Evolutionary conservation across 1,140 invertebrate species (phyloP), one percentile per base, ranked within the genome.

Genomic region (Augochlora pura): DNA sequence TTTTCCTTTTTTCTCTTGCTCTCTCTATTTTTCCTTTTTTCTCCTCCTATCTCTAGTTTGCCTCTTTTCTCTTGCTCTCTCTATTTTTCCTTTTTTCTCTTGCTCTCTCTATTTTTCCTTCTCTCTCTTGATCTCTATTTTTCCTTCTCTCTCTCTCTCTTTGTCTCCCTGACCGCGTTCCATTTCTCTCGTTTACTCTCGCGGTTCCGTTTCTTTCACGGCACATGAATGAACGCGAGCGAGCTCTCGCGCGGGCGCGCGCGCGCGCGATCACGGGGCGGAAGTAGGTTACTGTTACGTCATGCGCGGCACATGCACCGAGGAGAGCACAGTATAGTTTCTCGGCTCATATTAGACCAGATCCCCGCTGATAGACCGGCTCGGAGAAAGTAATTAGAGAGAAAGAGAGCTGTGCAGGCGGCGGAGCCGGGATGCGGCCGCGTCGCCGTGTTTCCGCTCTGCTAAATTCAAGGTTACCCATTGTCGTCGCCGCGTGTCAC

Each of bases 341-440:
- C 84, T 85, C 88, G 86, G 12, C 73, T 72, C 81, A 87, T 87
- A 91, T 90, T 90, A 89, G 86, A 85, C 85, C 86, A 88, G 87
- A 88, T 90, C 84, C 84, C 73, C 73, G 78, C 75, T 89, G 88
- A 90, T 84, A 84, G 70, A 79, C 84, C 21, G 68, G 65, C 86
- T 75, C 81, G 86, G 90, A 91, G 91, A 92, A 92, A 92, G 91
- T 92, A 91, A 91, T 92, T 92, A 91, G 90, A 89, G 72, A 72
- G 76, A 84, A 59, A 75, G 84, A 89, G 72, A 72, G 76, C n/a
- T n/a, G n/a, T n/a, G n/a, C n/a, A n/a, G n/a, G n/a, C n/a, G n/a
- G n/a, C n/a, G n/a, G n/a, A n/a, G 57, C 42, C 38, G 54, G 59
- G 74, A 68, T 68, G 74, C 54, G 42, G 46, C 23, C 75, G 67